Conservation (phyloP, 2,888 invertebrate genomes). For the Perithous albicinctus region DNA sequence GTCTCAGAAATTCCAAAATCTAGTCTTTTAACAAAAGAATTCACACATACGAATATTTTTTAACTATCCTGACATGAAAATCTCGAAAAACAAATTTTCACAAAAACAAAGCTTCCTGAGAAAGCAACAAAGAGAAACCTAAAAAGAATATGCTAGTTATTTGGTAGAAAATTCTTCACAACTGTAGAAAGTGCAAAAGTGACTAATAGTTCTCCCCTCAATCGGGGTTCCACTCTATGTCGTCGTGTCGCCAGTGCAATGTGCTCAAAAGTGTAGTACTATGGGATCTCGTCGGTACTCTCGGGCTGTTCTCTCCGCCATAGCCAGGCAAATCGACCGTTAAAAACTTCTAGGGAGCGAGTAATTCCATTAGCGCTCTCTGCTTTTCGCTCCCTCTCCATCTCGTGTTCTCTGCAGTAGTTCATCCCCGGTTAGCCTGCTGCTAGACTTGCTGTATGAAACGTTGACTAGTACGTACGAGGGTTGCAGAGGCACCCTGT, state of each 20-base stretch:
- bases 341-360: constrained; percentile 81
- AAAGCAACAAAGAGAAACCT: too few species aligned
- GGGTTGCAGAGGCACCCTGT: constrained; percentile 38
- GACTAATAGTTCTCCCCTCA: too few species aligned
- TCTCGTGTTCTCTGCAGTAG: constrained; percentile 37
- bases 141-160: too few species aligned
- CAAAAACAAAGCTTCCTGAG: too few species aligned
- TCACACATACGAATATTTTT: too few species aligned
- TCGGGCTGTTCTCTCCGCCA: constrained; percentile 41
- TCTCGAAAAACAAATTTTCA: too few species aligned
- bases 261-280: background rate
- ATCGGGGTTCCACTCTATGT: too few species aligned
- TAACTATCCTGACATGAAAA: too few species aligned
- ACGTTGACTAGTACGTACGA: constrained; percentile 30
- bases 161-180: too few species aligned
- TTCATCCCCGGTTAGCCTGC: constrained; percentile 16
- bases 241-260: constrained; percentile 11
- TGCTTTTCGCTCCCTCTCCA: constrained; percentile 56
- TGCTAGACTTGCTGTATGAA: constrained; percentile 1
- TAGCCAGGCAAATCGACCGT: constrained; percentile 83
- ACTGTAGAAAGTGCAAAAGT: too few species aligned
- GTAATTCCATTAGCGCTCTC: constrained; percentile 80
- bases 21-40: too few species aligned
- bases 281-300: constrained; percentile 40
- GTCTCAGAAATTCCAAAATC: too few species aligned